Conservation (phyloP, 2,113 vertebrate genomes). For the Centropristis striata region DNA sequence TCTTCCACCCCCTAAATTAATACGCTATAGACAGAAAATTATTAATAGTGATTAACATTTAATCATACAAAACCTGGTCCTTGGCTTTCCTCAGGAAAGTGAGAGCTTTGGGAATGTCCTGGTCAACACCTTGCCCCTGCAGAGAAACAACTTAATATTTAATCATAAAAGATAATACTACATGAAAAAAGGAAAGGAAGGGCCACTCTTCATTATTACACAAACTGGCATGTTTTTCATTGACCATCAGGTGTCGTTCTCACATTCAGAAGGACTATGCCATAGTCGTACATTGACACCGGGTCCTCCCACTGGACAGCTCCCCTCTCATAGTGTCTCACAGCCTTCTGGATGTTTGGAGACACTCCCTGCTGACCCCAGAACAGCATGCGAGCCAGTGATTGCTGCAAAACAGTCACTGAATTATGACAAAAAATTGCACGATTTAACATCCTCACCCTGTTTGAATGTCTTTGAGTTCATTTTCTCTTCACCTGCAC, state of each 20-base stretch:
- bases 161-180: not conserved
- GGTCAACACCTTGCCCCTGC: slow-evolving; percentile 85
- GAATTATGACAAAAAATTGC: not conserved
- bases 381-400: slow-evolving; percentile 86
- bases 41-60: not conserved
- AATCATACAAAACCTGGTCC: slow-evolving; percentile 74
- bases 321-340: slow-evolving; percentile 85
- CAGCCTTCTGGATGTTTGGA: slow-evolving; percentile 81
- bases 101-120: slow-evolving; percentile 83
- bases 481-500: not conserved
- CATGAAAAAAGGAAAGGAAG: not conserved
- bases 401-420: slow-evolving; percentile 75
- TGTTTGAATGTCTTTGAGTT: not conserved
- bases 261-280: slow-evolving; percentile 85
- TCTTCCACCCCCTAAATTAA: too few relatives aligned
- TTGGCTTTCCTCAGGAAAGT: slow-evolving; percentile 84
- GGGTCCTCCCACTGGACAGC: slow-evolving; percentile 82
- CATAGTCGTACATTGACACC: slow-evolving; percentile 88
- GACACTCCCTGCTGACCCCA: slow-evolving; percentile 89
- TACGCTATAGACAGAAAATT: too few relatives aligned
- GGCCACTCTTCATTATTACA: not conserved
- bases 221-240: not conserved
- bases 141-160: slow-evolving; percentile 6
- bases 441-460: not conserved
- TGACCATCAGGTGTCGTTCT: slow-evolving; percentile 5